These are phyloP conservation scores for Lasioglossum figueresi DNA, from an alignment of 2,888 invertebrate species.

Conservation along the genomic window DNA sequence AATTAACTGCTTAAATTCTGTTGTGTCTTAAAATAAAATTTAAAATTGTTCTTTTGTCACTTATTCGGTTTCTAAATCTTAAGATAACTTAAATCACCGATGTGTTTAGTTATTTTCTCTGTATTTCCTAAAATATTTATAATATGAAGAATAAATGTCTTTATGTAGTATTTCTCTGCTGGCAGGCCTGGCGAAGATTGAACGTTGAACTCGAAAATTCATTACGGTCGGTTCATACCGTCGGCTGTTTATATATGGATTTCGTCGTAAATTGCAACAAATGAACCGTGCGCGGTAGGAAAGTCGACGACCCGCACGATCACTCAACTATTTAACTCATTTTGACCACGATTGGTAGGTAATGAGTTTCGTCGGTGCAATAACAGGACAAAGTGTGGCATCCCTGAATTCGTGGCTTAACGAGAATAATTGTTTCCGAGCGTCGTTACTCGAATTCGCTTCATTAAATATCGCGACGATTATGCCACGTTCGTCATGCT, in stretches of 20 bases:
- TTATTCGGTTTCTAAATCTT: no score
- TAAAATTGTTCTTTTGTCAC: no score
- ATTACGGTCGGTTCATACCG: constrained; percentile 11
- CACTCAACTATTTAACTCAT: constrained; percentile 45
- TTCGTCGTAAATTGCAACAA: constrained; percentile 44
- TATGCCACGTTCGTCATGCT: background rate
- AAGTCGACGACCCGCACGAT: constrained; percentile 10
- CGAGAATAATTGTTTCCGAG: constrained; percentile 42
- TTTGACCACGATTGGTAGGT: constrained; percentile 47
- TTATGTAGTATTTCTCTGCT: no score
- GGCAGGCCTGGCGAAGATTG: background rate
- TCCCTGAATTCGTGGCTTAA: constrained; percentile 36
- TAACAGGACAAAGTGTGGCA: constrained; percentile 36
- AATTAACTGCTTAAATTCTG: no score
- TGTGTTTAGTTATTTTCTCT: no score
- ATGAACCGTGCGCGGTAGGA: constrained; percentile 31
- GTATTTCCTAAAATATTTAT: no score
- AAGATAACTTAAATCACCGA: no score
- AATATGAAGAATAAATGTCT: no score
- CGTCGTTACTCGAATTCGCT: constrained; percentile 29
- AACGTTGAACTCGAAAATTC: constrained; percentile 1
- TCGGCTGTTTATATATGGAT: constrained; percentile 24
- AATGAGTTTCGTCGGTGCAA: constrained; percentile 41
- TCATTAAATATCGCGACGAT: constrained; percentile 31
- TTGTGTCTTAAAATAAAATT: no score